Evolutionary conservation across 2,797 vertebrate species (phyloP).

Genomic region (Parauchenoglanis punctatus): DNA sequence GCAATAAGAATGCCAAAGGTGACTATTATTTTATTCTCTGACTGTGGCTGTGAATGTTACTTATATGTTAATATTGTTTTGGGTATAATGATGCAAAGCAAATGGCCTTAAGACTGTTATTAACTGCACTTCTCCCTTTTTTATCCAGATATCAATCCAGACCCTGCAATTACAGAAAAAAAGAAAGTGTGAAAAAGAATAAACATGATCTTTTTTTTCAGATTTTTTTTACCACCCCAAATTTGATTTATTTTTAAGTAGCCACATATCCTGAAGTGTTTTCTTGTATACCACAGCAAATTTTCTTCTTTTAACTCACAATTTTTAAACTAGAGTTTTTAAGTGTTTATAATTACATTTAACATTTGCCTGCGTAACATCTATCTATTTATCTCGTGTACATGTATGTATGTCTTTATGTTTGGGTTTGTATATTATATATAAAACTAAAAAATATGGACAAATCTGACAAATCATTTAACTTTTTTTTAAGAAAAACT

Average conservation of each 20-base stretch:
- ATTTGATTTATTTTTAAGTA: neutral
- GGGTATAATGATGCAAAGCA: slow-evolving; percentile 8
- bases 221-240: neutral
- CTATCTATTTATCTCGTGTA: too few relatives aligned
- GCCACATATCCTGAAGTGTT: neutral
- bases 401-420: too few relatives aligned
- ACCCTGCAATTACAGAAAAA: neutral
- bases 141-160: slow-evolving; percentile 14
- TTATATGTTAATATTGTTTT: slow-evolving; percentile 12
- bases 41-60: neutral
- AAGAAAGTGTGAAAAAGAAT: neutral
- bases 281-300: neutral
- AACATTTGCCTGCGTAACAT: neutral
- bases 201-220: too few relatives aligned
- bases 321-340: neutral
- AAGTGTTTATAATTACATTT: neutral
- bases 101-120: slow-evolving; percentile 21
- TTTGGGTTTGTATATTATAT: too few relatives aligned
- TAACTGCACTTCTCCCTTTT: neutral
- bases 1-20: neutral
- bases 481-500: neutral
- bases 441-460: too few relatives aligned
- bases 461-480: neutral
- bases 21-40: slow-evolving; percentile 1
- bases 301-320: neutral